These are phyloP conservation scores for Acrocephalus scirpaceus DNA, from an alignment of 2,797 vertebrate species.

Conservation along the genomic window DNA sequence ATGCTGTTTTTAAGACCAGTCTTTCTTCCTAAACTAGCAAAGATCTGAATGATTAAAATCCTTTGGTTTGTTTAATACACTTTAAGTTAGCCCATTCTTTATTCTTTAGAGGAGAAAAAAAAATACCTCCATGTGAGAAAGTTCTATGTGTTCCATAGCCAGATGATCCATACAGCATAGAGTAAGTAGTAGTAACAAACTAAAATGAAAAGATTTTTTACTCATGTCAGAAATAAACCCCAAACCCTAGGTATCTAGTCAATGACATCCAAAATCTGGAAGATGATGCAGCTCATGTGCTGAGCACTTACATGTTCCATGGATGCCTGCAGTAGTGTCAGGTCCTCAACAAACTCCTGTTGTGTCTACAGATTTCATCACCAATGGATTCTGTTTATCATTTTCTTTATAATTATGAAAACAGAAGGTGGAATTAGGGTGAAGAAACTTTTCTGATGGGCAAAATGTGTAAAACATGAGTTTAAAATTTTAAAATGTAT, in stretches of 20 bases:
- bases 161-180: neutral
- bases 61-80: neutral
- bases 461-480: neutral
- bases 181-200: neutral
- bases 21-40: neutral
- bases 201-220: neutral
- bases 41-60: neutral
- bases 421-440: neutral
- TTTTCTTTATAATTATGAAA: neutral
- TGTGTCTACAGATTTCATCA: neutral
- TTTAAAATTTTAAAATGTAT: neutral
- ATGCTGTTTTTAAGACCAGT: neutral
- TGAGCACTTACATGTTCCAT: neutral
- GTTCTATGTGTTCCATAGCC: neutral
- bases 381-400: neutral
- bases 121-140: neutral
- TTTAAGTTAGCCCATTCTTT: neutral
- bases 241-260: neutral
- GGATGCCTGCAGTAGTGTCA: neutral
- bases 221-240: fast-evolving
- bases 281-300: neutral
- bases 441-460: neutral
- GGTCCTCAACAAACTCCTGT: neutral
- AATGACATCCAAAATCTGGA: neutral
- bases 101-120: neutral